Percentiles rank a stretch among this genome's conserved stretches.
phyloP scores from a whole-genome alignment of 2,113 vertebrate genomes.

The Caranx ignobilis region DNA sequence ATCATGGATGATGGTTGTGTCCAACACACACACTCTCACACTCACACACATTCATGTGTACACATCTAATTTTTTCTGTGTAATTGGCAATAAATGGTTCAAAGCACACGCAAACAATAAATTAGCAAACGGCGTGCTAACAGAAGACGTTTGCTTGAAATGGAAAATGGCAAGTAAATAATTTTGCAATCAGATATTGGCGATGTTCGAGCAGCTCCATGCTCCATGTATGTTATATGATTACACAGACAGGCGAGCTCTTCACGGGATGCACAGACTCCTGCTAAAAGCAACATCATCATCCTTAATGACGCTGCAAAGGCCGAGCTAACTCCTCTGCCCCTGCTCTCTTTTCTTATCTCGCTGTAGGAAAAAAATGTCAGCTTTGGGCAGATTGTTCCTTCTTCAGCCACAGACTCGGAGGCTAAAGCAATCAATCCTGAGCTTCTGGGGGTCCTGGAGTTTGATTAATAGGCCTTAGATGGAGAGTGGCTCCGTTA shows the following conservation, averaged over 20 bases:
- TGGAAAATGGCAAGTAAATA: neutral
- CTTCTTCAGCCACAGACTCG: constrained; percentile 30
- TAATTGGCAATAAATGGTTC: constrained; percentile 6
- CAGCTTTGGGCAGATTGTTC: constrained; percentile 32
- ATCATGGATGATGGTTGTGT: constrained; percentile 9
- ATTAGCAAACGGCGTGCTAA: neutral
- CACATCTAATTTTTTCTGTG: neutral
- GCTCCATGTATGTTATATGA: too few relatives aligned
- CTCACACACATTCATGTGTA: neutral
- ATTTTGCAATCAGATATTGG: constrained; percentile 4
- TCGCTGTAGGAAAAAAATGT: constrained; percentile 8
- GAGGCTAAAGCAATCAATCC: constrained; percentile 53
- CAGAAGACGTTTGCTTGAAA: neutral
- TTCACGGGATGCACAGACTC: neutral
- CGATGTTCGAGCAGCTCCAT: neutral
- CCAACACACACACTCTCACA: neutral
- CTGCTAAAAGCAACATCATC: constrained; percentile 26
- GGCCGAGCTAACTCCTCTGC: neutral
- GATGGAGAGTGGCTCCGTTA: constrained; percentile 51
- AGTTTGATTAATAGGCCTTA: constrained; percentile 59
- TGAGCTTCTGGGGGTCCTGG: constrained; percentile 34
- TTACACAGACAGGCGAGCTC: too few relatives aligned
- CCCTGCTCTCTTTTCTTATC: constrained; percentile 30
- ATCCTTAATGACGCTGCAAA: constrained; percentile 33
- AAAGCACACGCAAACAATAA: neutral